Conservation (phyloP, 2,113 vertebrate genomes). For the Sciurus niger region DNA sequence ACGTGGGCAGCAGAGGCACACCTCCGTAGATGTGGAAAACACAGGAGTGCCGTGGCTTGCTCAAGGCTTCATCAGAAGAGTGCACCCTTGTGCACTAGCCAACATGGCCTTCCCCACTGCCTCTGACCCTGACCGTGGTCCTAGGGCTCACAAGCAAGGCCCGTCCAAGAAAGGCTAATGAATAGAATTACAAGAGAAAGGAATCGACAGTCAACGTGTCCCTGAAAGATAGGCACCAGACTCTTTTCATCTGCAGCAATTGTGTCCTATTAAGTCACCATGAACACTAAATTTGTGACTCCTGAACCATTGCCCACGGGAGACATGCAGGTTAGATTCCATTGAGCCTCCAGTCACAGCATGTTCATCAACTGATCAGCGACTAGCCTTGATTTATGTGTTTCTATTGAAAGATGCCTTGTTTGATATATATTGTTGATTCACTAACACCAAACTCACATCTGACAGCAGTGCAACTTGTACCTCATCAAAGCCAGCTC, state of each 20-base stretch:
- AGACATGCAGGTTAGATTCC: background rate
- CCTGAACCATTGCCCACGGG: background rate
- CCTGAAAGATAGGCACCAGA: background rate
- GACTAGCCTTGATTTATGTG: background rate
- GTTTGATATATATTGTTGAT: background rate
- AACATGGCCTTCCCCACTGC: accelerated
- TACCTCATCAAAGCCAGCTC: background rate
- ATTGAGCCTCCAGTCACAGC: background rate
- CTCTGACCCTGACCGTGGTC: background rate
- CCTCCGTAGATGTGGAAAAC: background rate
- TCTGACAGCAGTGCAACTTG: background rate
- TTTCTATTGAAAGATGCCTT: background rate
- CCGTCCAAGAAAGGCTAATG: background rate
- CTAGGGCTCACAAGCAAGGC: background rate
- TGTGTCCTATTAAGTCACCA: background rate
- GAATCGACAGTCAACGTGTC: background rate
- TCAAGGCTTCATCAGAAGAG: background rate
- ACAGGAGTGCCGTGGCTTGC: background rate
- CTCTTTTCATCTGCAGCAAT: background rate
- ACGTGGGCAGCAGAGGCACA: background rate
- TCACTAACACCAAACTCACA: background rate
- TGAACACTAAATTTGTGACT: background rate
- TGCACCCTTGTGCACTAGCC: accelerated
- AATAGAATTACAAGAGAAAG: background rate
- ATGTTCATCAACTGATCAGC: background rate